These are phyloP conservation scores for Xylocampa areola DNA, from an alignment of 2,888 invertebrate species.

Conservation along the genomic window DNA sequence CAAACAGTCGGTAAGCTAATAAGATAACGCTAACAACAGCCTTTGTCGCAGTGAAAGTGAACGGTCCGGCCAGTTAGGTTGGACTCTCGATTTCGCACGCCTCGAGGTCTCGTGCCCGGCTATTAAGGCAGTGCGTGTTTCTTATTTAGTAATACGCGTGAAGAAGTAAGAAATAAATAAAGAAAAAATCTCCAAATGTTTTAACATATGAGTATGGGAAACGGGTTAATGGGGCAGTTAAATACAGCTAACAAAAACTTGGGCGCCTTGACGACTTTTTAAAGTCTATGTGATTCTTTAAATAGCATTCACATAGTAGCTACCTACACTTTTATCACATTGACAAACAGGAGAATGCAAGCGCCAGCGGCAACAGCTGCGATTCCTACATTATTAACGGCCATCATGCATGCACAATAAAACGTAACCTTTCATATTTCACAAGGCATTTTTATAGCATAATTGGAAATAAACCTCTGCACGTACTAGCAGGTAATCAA, in stretches of 20 bases:
- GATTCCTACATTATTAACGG: background rate
- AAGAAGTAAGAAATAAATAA: constrained; percentile 24
- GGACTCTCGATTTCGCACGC: constrained; percentile 79
- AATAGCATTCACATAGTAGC: constrained; percentile 19
- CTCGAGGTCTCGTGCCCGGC: constrained; percentile 66
- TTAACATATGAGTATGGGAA: constrained; percentile 39
- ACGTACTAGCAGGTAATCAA: constrained; percentile 11
- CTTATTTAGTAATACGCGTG: constrained; percentile 50
- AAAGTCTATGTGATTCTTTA: constrained; percentile 22
- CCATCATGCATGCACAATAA: constrained; percentile 4
- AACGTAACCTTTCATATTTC: background rate
- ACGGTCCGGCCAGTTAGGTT: constrained; percentile 65
- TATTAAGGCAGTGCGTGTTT: constrained; percentile 61
- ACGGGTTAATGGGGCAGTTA: constrained; percentile 37
- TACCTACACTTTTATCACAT: constrained; percentile 7
- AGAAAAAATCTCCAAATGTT: constrained; percentile 35
- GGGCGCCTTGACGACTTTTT: constrained; percentile 22
- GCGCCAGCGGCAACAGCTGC: background rate
- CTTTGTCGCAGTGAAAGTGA: constrained; percentile 78
- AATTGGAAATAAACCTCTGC: constrained; percentile 6
- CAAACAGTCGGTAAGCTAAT: constrained; percentile 67
- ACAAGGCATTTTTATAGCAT: constrained; percentile 1
- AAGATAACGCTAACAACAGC: constrained; percentile 70
- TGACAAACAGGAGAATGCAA: constrained; percentile 20
- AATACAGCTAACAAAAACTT: constrained; percentile 16